Conservation (phyloP, 2,888 invertebrate genomes). For the Hermaeophaga mercurialis region DNA sequence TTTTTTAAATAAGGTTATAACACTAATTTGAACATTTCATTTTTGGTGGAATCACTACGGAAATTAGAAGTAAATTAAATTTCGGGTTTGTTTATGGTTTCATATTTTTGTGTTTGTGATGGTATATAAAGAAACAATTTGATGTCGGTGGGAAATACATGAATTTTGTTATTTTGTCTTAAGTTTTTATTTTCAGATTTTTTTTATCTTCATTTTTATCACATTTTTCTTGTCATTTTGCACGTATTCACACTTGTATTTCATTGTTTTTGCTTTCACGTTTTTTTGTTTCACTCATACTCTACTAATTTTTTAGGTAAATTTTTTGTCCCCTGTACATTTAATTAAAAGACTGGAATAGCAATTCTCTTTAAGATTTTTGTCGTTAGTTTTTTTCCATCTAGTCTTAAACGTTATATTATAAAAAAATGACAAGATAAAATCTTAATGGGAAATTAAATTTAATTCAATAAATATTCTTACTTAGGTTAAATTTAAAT, state of each 20-base stretch:
- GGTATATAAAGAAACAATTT: slow-evolving; percentile 19
- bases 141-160: slow-evolving; percentile 35
- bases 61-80: background rate
- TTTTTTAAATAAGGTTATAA: slow-evolving; percentile 7
- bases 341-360: too few species aligned
- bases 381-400: too few species aligned
- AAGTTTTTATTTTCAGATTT: slow-evolving; percentile 2
- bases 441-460: too few species aligned
- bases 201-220: slow-evolving; percentile 6
- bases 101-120: slow-evolving; percentile 18
- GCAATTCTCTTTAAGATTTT: too few species aligned
- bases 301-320: too few species aligned
- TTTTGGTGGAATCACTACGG: too few species aligned
- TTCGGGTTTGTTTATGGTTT: background rate
- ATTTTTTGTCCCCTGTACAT: too few species aligned
- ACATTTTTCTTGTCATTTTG: slow-evolving; percentile 4
- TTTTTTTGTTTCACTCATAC: slow-evolving; percentile 16
- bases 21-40: too few species aligned
- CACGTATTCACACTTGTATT: slow-evolving; percentile 12
- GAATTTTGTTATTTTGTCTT: slow-evolving; percentile 28
- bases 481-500: too few species aligned
- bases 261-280: slow-evolving; percentile 20
- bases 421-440: too few species aligned
- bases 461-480: too few species aligned
- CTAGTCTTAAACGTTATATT: too few species aligned